Evolutionary conservation across 1,140 invertebrate genomes (phyloP).

Genomic region (Philotrypesis tridentata): DNA sequence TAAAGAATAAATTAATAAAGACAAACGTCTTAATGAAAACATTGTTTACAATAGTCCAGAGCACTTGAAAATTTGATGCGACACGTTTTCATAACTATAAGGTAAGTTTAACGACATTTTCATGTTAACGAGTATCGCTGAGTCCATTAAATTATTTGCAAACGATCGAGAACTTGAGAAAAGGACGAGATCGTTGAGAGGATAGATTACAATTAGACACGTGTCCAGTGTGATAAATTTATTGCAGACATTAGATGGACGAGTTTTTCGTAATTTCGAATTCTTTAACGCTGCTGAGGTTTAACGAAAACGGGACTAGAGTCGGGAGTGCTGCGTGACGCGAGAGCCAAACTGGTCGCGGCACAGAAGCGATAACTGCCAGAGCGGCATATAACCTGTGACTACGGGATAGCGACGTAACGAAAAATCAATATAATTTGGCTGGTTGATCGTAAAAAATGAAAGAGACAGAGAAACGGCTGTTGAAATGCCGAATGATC

Average conservation of each 20-base stretch:
- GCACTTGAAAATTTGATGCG: too few relatives aligned
- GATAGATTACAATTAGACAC: conserved; percentile 70
- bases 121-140: too few relatives aligned
- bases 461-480: not conserved
- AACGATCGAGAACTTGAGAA: too few relatives aligned
- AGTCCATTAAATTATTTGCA: too few relatives aligned
- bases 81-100: too few relatives aligned
- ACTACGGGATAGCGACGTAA: conserved; percentile 13
- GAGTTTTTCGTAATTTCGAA: not conserved
- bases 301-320: not conserved
- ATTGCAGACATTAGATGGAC: not conserved
- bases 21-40: too few relatives aligned
- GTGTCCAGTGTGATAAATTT: not conserved
- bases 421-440: conserved; percentile 5
- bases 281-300: not conserved
- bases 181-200: conserved; percentile 71
- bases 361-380: not conserved
- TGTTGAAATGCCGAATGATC: not conserved
- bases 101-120: too few relatives aligned
- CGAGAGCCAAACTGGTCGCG: conserved; percentile 22
- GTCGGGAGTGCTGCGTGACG: not conserved
- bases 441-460: not conserved
- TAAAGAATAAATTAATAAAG: too few relatives aligned
- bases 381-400: not conserved
- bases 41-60: too few relatives aligned